A percentile compares a stretch with the other conserved stretches of the same genome.
Conservation (phyloP, 2,797 vertebrate species). For the Buceros bicornis region DNA sequence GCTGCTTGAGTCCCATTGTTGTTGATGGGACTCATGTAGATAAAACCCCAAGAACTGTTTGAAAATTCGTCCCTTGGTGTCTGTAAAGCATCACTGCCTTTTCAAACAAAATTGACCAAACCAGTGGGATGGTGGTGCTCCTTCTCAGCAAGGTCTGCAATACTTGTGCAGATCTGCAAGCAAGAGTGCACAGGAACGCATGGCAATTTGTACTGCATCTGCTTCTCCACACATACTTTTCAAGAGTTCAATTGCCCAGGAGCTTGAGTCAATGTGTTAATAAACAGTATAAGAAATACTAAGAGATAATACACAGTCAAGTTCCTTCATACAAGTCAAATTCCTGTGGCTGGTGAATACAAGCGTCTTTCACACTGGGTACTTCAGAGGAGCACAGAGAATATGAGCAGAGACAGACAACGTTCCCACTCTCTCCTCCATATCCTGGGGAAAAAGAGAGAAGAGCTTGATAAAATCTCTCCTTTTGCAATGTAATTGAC, state of each 20-base stretch:
- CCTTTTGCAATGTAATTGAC: neutral
- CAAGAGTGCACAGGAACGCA: neutral
- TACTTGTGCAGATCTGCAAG: neutral
- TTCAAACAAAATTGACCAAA: neutral
- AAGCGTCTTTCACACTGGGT: neutral
- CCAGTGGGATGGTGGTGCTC: neutral
- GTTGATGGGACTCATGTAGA: neutral
- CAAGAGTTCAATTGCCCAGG: neutral
- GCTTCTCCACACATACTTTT: accelerated
- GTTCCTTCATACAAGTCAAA: neutral
- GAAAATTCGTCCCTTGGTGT: neutral
- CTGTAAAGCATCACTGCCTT: neutral
- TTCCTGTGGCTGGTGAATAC: neutral
- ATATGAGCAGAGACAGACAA: neutral
- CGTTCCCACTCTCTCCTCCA: neutral
- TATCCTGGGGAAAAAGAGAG: accelerated
- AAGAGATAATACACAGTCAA: neutral
- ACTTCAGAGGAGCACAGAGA: neutral
- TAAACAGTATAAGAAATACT: neutral
- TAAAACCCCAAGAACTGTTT: neutral
- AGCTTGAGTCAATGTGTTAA: neutral
- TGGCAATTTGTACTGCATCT: neutral
- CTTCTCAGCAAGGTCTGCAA: neutral
- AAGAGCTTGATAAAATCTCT: neutral
- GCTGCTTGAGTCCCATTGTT: neutral